These are phyloP conservation scores for Cladorhizidae sp. DNA, from an alignment of 37 sponge, comb jelly and placozoan species.

Conservation along the genomic window DNA sequence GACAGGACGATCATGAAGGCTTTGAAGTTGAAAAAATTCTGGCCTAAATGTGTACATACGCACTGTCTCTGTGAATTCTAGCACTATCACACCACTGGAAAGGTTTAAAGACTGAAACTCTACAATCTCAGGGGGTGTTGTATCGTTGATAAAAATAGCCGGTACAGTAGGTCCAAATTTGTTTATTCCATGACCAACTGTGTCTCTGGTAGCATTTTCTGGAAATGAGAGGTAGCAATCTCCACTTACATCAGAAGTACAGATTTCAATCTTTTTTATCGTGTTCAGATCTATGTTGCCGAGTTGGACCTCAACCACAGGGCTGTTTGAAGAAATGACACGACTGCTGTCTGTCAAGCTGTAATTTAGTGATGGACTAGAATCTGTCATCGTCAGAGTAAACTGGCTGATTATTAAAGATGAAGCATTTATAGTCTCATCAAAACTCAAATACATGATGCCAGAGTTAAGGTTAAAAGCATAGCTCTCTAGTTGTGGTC, in stretches of 20 bases:
- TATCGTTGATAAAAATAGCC: slow-evolving; percentile 65
- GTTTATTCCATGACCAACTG: slow-evolving; percentile 65
- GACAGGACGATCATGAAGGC: slow-evolving; percentile 68
- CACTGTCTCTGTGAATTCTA: slow-evolving; percentile 83
- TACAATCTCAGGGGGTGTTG: slow-evolving; percentile 56
- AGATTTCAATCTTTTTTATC: slow-evolving; percentile 70
- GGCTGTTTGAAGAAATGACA: slow-evolving; percentile 57
- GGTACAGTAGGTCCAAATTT: slow-evolving; percentile 28
- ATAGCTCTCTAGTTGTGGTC: slow-evolving; percentile 48
- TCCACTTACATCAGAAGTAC: slow-evolving; percentile 33
- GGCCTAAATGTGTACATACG: slow-evolving; percentile 59
- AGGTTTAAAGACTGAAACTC: slow-evolving; percentile 77
- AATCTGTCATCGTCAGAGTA: slow-evolving; percentile 10
- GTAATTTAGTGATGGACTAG: slow-evolving; percentile 31
- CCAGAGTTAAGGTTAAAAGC: slow-evolving; percentile 79
- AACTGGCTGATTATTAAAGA: slow-evolving; percentile 48
- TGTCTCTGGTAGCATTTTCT: slow-evolving; percentile 69
- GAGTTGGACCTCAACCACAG: slow-evolving; percentile 64
- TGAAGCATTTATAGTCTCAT: slow-evolving; percentile 84
- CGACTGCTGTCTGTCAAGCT: slow-evolving; percentile 66
- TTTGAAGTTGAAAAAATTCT: slow-evolving; percentile 58
- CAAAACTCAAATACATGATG: slow-evolving; percentile 62
- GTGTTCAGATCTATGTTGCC: slow-evolving; percentile 66
- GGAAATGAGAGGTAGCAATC: slow-evolving; percentile 76
- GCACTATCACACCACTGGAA: slow-evolving; percentile 61